phyloP scores from a whole-genome alignment of 2,113 vertebrate genomes.

The Hemibagrus wyckioides region DNA sequence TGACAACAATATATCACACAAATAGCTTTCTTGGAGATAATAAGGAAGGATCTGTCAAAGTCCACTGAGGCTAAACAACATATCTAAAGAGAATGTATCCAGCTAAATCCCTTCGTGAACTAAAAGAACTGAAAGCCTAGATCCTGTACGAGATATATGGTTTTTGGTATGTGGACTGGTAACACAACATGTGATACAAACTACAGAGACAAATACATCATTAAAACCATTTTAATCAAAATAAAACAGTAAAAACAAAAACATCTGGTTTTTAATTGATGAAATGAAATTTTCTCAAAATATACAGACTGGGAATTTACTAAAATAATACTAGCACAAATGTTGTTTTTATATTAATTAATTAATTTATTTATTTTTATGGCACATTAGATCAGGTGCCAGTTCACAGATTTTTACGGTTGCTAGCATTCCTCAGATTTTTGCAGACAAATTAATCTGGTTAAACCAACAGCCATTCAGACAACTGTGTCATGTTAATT shows the following conservation, averaged over 20 bases:
- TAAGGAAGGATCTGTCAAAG: conserved; percentile 19
- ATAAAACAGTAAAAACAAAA: background rate
- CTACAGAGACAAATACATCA: background rate
- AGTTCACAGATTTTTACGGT: background rate
- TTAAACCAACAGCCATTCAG: background rate
- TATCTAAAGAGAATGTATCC: background rate
- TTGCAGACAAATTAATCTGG: background rate
- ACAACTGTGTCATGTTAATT: background rate
- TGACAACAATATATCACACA: conserved; percentile 36
- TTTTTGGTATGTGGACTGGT: background rate
- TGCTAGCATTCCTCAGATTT: background rate
- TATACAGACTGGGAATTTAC: background rate
- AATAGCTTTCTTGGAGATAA: conserved; percentile 21
- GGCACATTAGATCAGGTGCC: background rate
- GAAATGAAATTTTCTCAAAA: background rate
- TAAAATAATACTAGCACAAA: background rate
- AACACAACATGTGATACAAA: background rate
- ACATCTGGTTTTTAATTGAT: background rate
- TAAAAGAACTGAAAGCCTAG: background rate
- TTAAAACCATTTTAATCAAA: background rate
- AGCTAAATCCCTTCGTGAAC: background rate
- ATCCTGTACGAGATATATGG: background rate
- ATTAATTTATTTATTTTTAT: background rate
- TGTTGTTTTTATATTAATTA: too few relatives aligned
- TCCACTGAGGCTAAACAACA: background rate